Evolutionary conservation across 2,797 vertebrate species (phyloP), one percentile per base, ranked within the genome.

Genomic region (Ataeniobius toweri): DNA sequence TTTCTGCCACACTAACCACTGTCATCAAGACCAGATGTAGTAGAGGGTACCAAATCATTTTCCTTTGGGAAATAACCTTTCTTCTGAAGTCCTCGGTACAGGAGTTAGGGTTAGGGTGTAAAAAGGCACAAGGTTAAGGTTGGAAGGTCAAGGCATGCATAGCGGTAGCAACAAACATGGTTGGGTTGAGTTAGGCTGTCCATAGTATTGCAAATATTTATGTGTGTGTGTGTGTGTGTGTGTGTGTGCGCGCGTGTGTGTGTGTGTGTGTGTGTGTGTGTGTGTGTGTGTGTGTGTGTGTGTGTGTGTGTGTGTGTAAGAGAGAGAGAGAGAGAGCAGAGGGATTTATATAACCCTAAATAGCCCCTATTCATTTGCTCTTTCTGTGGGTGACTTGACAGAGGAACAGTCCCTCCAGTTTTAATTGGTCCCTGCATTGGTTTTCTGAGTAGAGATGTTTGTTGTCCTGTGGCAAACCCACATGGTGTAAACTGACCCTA

Each of bases 371-470:
- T 89, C 80, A 84, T 73, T 46, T 26, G 13, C 12, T 71, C 77
- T 80, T 73, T 81, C 81, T 84, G 68, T 51, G 68, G 71, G 76
- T 82, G 78, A 83, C 81, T 74, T 81, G 74, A 82, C 73, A 71
- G 82, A 65, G 72, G 82, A 85, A 71, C 90, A 77, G 82, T 90
- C 91, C 89, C 41, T 24, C 77, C 83, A 74, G 92, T 93, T 91
- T 93, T 65, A 80, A 86, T 87, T 83, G 73, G 71, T 78, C 55
- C 72, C 12, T n/a, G 16, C 48, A 41, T 76, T 74, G 75, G 76
- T 70, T 12, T 0, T 51, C 59, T 76, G 73, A 74, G 51, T 74
- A 61, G 53, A 75, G 73, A 68, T 71, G 46, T 79, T 85, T 88
- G 85, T 91, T 84, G 69, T 88, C 65, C 44, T 13, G 73, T 10